A percentile compares a stretch with the other conserved stretches of the same genome.
Conservation (phyloP, 2,797 vertebrate genomes). For the Nyctibius grandis region DNA sequence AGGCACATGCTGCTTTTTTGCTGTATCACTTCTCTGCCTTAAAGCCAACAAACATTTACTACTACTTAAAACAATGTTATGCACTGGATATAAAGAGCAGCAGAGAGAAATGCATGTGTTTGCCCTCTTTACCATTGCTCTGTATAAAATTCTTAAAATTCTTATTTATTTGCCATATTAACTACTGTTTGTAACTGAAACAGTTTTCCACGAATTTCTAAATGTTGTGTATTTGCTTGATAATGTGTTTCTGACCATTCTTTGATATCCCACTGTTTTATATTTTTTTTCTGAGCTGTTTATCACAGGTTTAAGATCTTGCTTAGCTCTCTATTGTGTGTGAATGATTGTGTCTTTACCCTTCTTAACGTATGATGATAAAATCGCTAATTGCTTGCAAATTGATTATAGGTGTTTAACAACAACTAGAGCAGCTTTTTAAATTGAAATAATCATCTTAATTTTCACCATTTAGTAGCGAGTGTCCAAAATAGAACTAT, state of each 20-base stretch:
- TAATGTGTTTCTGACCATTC: background rate
- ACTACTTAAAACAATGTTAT: conserved; percentile 17
- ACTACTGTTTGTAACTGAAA: background rate
- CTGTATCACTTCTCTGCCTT: conserved; percentile 4
- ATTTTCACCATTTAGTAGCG: background rate
- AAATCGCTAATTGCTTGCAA: background rate
- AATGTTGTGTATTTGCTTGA: background rate
- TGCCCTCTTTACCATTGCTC: background rate
- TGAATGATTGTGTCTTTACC: background rate
- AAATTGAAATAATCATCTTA: background rate
- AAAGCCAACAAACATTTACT: conserved; percentile 23
- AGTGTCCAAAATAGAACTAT: background rate
- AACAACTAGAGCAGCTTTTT: background rate
- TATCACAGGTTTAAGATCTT: background rate
- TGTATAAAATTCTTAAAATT: background rate
- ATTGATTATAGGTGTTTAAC: background rate
- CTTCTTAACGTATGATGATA: background rate
- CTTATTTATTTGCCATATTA: background rate
- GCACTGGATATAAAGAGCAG: background rate
- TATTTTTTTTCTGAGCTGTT: background rate
- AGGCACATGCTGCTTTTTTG: conserved; percentile 23
- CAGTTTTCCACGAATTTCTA: background rate
- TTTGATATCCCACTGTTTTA: background rate
- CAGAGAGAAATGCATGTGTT: background rate
- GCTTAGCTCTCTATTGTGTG: background rate